phyloP scores from a whole-genome alignment of 2,113 vertebrate genomes.

The Larimichthys polyactis region DNA sequence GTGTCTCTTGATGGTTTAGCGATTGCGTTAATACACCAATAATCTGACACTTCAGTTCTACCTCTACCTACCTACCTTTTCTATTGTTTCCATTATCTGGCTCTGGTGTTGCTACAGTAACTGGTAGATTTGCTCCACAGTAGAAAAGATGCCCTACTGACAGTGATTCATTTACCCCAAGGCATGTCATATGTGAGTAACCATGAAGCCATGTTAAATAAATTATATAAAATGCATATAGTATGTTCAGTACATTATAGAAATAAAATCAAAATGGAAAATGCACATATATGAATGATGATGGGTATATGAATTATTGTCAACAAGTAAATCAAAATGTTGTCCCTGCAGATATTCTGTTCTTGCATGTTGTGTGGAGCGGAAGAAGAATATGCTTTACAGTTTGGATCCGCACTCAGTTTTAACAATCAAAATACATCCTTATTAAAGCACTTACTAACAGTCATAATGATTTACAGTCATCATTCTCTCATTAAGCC shows the following conservation, averaged over 20 bases:
- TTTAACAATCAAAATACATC: conserved; percentile 1
- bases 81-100: background rate
- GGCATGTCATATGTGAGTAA: background rate
- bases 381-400: conserved; percentile 11
- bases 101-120: background rate
- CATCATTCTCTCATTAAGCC: background rate
- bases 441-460: conserved; percentile 44
- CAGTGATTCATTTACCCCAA: background rate
- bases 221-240: background rate
- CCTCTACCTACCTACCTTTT: background rate
- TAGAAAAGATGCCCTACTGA: background rate
- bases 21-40: background rate
- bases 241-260: background rate
- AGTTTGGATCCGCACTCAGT: conserved; percentile 7
- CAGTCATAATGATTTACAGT: conserved; percentile 25
- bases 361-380: background rate
- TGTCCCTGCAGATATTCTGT: background rate
- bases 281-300: background rate
- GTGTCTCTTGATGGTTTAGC: background rate
- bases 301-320: background rate
- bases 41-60: background rate
- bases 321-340: background rate
- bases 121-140: background rate
- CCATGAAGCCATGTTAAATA: background rate
- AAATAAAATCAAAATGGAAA: background rate